Base-by-base conservation (phyloP, 35 echinoderm and acorn worm species). In the Apostichopus californicus region DNA sequence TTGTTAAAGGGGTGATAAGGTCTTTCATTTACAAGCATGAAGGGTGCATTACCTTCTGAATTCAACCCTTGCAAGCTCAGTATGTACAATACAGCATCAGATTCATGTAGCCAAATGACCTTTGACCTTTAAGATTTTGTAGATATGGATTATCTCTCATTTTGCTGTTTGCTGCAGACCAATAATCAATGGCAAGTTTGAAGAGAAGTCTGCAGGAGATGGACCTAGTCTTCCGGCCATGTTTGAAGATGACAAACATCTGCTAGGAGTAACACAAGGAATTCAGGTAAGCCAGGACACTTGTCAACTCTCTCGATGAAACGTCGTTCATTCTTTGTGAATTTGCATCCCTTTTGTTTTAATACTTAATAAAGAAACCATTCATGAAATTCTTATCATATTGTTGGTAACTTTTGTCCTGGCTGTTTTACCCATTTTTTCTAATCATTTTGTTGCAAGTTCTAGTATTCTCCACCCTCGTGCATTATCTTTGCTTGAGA, bases 191-290 rank as follows among this genome's bases (percentile, higher is more conserved):
- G 94, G 94, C 87, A 98, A 98, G 79, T 95, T 98, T 87, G 97
- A 98, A 72, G 97, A 98, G 80, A 98, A 98, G 91, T 96, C 93
- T 66, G 92, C 94, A 23, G 97, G 97, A 55, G 97, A 98, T 94
- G 97, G 97, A 28, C 97, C 97, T 72, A 96, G 97, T 93, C 93
- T 98, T 55, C 80, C 87, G 18, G 90, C 94, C 2, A 98, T 98
- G 97, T 98, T 98, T 96, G 97, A 98, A 84, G 97, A 98, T 93
- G 97, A 98, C 73, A 98, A 96, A 89, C 97, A 98, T 86, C 75
- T 98, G 61, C 85, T 94, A 54, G 95, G 94, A 13, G 94, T 98
- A 83, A 93, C 95, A 56, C 91, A 93, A 78, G 94, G 94, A 73
- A 95, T 98, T 54, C 93, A 87, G 77, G 96, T 98, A 91, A 95